Conservation (phyloP, 2,113 vertebrate genomes). For the Oreocharis arfaki region DNA sequence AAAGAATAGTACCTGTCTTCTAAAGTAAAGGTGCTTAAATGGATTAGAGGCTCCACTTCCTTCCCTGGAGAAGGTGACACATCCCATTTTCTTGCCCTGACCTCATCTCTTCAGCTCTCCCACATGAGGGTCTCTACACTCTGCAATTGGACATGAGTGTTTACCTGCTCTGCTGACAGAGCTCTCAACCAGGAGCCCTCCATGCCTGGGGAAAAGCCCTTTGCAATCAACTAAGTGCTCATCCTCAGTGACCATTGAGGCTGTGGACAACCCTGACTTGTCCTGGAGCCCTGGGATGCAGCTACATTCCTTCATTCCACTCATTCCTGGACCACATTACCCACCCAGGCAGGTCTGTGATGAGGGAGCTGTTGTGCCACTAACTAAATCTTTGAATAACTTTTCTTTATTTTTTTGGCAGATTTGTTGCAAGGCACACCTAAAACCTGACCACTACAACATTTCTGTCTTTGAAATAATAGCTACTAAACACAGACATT, state of each 20-base stretch:
- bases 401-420: background rate
- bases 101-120: background rate
- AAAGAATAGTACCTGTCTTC: background rate
- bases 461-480: background rate
- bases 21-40: background rate
- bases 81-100: background rate
- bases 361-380: background rate
- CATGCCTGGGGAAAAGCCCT: background rate
- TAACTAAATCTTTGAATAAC: background rate
- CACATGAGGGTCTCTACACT: accelerated
- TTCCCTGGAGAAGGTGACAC: background rate
- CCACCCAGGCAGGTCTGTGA: background rate
- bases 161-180: background rate
- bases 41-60: background rate
- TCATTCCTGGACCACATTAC: background rate
- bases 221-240: background rate
- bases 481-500: background rate
- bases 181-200: background rate
- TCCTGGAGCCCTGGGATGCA: background rate
- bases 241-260: background rate
- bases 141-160: background rate
- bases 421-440: background rate
- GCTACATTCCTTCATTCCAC: background rate
- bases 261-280: background rate
- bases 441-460: background rate